Conservation (phyloP, 2,797 vertebrate species). For the Orientallactaga sibirica region DNA sequence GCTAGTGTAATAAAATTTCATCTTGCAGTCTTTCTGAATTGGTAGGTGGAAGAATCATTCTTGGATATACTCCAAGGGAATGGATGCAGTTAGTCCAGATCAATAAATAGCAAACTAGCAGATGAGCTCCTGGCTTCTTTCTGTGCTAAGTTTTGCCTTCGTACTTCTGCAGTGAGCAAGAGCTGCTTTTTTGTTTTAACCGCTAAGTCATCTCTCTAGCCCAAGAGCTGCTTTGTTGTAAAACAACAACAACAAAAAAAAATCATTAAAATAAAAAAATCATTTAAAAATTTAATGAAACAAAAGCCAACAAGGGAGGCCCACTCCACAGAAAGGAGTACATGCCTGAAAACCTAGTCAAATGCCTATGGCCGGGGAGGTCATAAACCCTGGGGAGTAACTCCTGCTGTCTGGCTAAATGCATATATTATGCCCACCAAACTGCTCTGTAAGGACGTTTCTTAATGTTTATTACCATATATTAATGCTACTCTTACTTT, state of each 20-base stretch:
- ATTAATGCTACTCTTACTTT: too few species aligned
- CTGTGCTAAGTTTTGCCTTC: slow-evolving; percentile 52
- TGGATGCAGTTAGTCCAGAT: slow-evolving; percentile 57
- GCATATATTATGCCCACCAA: too few species aligned
- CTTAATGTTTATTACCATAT: too few species aligned
- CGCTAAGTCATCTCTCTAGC: too few species aligned
- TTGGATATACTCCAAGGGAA: slow-evolving; percentile 56
- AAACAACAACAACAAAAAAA: slow-evolving; percentile 67
- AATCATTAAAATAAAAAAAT: slow-evolving; percentile 58
- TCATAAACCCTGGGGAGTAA: too few species aligned
- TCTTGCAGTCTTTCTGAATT: slow-evolving; percentile 38
- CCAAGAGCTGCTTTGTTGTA: neutral
- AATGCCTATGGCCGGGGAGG: too few species aligned
- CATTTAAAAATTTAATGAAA: slow-evolving; percentile 60
- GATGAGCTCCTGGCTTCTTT: slow-evolving; percentile 50
- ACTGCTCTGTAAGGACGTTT: too few species aligned
- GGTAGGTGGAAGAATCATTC: slow-evolving; percentile 18
- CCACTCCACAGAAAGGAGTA: too few species aligned
- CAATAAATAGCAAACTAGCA: slow-evolving; percentile 60
- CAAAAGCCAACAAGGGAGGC: slow-evolving; percentile 69
- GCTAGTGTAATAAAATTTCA: neutral
- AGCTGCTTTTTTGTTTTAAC: slow-evolving; percentile 12
- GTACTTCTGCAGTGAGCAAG: slow-evolving; percentile 60
- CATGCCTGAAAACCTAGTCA: too few species aligned
- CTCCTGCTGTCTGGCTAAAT: too few species aligned